Evolutionary conservation across 2,888 invertebrate genomes (phyloP).

Genomic region (Ophion slaviceki): DNA sequence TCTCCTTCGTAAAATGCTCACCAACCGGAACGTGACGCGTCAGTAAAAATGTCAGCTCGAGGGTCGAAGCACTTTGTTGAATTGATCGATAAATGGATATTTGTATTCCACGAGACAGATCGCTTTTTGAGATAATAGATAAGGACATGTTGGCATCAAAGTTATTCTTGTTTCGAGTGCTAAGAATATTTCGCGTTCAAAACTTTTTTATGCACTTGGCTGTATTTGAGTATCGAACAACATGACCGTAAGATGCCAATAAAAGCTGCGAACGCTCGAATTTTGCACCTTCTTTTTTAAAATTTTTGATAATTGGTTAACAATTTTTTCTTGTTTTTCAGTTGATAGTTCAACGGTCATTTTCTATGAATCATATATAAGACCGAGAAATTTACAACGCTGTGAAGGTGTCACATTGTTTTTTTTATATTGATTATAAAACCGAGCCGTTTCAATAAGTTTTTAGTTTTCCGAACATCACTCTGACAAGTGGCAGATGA

Average conservation of each 20-base stretch:
- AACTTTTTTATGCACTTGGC: slow-evolving; percentile 54
- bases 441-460: slow-evolving; percentile 3
- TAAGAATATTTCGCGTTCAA: slow-evolving; percentile 55
- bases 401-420: slow-evolving; percentile 23
- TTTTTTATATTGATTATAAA: slow-evolving; percentile 49
- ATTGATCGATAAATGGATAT: neutral
- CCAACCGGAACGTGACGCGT: slow-evolving; percentile 35
- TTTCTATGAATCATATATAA: slow-evolving; percentile 50
- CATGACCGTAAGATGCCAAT: slow-evolving; percentile 38
- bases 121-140: neutral
- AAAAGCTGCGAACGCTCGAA: slow-evolving; percentile 55
- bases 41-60: slow-evolving; percentile 40
- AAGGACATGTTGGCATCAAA: slow-evolving; percentile 51
- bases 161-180: slow-evolving; percentile 51
- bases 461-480: slow-evolving; percentile 21
- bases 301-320: slow-evolving; percentile 4
- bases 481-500: neutral
- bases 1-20: slow-evolving; percentile 10
- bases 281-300: slow-evolving; percentile 39
- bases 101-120: slow-evolving; percentile 7
- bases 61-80: neutral
- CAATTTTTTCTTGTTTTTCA: slow-evolving; percentile 38
- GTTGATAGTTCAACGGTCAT: slow-evolving; percentile 42
- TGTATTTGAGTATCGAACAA: slow-evolving; percentile 9
- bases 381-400: slow-evolving; percentile 44